These are phyloP conservation scores for Anneissia japonica DNA, from an alignment of 35 echinoderm and acorn worm genomes.

Conservation along the genomic window DNA sequence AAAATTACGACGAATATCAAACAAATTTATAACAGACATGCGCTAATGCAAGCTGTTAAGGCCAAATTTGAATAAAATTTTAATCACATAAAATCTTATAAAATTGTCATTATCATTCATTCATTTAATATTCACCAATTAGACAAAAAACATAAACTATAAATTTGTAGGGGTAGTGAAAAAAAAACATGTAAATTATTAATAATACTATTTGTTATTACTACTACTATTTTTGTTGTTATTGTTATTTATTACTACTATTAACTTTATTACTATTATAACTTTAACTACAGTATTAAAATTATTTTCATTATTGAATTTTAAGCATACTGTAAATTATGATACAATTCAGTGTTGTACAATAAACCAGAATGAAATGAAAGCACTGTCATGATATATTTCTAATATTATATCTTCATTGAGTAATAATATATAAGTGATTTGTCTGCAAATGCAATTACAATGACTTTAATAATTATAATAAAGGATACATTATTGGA, in stretches of 20 bases:
- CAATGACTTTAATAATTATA: not conserved
- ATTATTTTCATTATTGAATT: not conserved
- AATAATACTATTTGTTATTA: too few relatives aligned
- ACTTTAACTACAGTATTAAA: not conserved
- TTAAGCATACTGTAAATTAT: not conserved
- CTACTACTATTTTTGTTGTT: too few relatives aligned
- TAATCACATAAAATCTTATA: too few relatives aligned
- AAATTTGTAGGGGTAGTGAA: too few relatives aligned
- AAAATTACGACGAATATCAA: conserved; percentile 73
- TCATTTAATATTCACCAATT: too few relatives aligned
- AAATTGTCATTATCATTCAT: too few relatives aligned
- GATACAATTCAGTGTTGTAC: not conserved
- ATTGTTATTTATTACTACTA: too few relatives aligned
- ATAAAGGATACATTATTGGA: conserved; percentile 93
- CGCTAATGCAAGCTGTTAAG: conserved; percentile 42
- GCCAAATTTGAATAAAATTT: conserved; percentile 3
- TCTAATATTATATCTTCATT: not conserved
- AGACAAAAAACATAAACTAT: too few relatives aligned
- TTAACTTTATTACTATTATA: too few relatives aligned
- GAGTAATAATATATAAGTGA: not conserved
- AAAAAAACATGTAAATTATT: too few relatives aligned
- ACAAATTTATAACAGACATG: conserved; percentile 78
- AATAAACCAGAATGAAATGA: not conserved
- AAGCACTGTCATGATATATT: not conserved
- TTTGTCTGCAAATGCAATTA: not conserved